Conservation (phyloP, 2,888 invertebrate genomes). For the Keiferia lycopersicella region DNA sequence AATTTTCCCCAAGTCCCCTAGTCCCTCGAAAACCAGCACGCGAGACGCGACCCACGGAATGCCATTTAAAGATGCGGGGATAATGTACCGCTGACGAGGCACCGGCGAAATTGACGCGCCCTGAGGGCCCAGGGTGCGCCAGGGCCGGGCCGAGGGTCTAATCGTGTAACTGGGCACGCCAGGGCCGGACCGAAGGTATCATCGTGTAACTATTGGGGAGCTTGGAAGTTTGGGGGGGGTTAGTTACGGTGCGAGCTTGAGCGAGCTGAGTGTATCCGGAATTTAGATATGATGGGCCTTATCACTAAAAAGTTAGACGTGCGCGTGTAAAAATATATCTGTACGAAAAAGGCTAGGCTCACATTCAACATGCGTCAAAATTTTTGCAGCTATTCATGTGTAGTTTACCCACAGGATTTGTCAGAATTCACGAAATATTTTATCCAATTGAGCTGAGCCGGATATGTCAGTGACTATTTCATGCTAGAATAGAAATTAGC, state of each 20-base stretch:
- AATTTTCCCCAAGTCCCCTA: too few species aligned
- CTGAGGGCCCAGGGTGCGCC: slow-evolving; percentile 60
- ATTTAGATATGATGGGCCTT: too few species aligned
- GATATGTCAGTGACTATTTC: too few species aligned
- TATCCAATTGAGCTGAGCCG: too few species aligned
- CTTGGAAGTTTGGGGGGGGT: neutral
- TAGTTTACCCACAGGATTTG: too few species aligned
- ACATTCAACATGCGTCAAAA: too few species aligned
- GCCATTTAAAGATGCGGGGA: slow-evolving; percentile 80
- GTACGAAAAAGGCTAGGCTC: too few species aligned
- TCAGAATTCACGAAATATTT: too few species aligned
- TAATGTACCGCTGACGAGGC: slow-evolving; percentile 79
- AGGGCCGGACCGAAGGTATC: neutral
- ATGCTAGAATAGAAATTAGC: too few species aligned
- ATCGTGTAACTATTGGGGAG: neutral
- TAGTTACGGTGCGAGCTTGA: neutral
- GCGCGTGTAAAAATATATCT: too few species aligned
- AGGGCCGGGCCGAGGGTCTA: slow-evolving; percentile 41
- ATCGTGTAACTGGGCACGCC: slow-evolving; percentile 3
- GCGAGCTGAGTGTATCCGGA: neutral
- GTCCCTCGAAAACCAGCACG: neutral
- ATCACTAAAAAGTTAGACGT: too few species aligned
- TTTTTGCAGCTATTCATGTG: too few species aligned
- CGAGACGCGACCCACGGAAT: slow-evolving; percentile 65
- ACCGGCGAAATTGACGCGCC: slow-evolving; percentile 76